These are phyloP conservation scores for Xenops minutus DNA, from an alignment of 2,797 vertebrate species.

Conservation along the genomic window DNA sequence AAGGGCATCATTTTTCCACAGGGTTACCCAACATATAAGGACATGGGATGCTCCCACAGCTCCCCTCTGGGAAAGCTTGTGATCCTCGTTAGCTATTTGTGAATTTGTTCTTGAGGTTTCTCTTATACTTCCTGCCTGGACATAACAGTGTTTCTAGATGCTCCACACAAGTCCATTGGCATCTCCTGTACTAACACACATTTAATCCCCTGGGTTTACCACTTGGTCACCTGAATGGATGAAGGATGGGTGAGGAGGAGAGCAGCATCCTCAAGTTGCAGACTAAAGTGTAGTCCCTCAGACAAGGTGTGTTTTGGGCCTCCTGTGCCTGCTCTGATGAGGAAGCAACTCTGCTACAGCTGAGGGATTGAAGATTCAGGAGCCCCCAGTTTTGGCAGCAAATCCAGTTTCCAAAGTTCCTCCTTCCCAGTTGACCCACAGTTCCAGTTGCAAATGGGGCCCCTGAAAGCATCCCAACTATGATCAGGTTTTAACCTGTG, in stretches of 20 bases:
- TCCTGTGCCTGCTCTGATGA: background rate
- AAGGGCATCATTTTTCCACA: background rate
- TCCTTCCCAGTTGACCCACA: background rate
- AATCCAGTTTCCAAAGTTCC: background rate
- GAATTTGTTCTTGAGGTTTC: background rate
- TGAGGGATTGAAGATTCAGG: background rate
- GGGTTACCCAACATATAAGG: background rate
- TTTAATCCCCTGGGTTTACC: background rate
- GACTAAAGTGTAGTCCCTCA: background rate
- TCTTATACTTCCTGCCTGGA: background rate
- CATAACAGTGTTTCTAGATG: background rate
- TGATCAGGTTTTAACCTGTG: background rate
- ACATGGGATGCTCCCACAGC: background rate
- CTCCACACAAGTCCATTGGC: background rate
- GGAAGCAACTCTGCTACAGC: background rate
- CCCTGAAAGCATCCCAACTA: background rate
- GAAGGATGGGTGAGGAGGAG: background rate
- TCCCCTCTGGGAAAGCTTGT: background rate
- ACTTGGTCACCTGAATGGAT: background rate
- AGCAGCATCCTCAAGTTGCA: background rate
- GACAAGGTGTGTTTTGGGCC: background rate
- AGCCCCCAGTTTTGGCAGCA: background rate
- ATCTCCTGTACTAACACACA: background rate
- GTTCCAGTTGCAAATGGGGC: fast-evolving
- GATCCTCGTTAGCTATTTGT: background rate